Evolutionary conservation across 2,888 invertebrate genomes (phyloP), one percentile per base, ranked within the genome.

Genomic region (Aromia moschata): DNA sequence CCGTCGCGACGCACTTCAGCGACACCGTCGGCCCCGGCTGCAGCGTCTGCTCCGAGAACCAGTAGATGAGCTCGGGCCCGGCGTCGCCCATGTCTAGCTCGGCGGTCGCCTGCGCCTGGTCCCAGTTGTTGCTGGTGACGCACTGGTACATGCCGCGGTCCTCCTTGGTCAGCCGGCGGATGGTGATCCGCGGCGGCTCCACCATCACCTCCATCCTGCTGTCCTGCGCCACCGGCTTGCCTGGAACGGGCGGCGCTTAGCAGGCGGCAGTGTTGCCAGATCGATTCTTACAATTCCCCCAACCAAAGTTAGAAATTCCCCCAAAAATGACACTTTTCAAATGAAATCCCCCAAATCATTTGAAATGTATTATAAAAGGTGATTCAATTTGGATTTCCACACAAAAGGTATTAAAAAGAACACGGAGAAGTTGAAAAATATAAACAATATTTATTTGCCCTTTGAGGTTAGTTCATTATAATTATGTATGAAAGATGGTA

Each of bases 111-210:
- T 93, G 93, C 11, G 90, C 89, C 80, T 93, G 92, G 76, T 94
- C 93, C 82, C 90, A 90, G 67, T 91, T 89, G 74, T 93, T 93
- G 74, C 89, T 89, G 3, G 91, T 92, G 70, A 95, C 89, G 78
- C 96, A 96, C 75, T 96, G 96, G 81, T 94, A 96, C 87, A 95
- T 91, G 37, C 96, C 96, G 58, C 91, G 88, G 79, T 96, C 95
- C 57, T 91, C 90, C 69, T 90, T 89, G 67, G 89, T 89, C 46
- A 94, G 82, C 61, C 86, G 86, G 70, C 84, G 86, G 71, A 90
- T 86, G 2, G 77, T 79, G 9, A 80, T 68, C n/a, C 78, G 68
- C 2, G 79, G 76, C 2, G 80, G 79, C 56, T 80, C 77, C 9
- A 72, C 74, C 72, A 74, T 76, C 33, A 79, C 74, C 66, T 80